Conservation (phyloP, 2,888 invertebrate species). For the Pseudococcus jackbeardsleyi region DNA sequence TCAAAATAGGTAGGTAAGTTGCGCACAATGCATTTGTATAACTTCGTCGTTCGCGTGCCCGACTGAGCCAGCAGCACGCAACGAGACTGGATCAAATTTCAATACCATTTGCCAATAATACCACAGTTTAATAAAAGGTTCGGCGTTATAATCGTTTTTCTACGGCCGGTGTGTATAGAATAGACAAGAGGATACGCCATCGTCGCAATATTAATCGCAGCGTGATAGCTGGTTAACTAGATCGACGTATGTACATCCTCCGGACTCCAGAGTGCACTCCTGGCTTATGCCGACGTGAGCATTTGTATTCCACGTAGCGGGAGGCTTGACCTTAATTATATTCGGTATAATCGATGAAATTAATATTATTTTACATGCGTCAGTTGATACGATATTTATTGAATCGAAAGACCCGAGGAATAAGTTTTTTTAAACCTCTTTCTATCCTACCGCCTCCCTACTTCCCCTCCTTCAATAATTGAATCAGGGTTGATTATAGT, state of each 20-base stretch:
- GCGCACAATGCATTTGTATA: slow-evolving; percentile 7
- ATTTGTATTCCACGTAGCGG: not conserved
- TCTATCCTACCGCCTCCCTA: no score
- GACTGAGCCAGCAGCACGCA: not conserved
- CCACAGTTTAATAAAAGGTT: not conserved
- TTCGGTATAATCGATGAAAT: slow-evolving; percentile 20
- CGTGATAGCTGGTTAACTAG: slow-evolving; percentile 33
- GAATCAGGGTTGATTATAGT: no score
- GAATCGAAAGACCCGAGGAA: not conserved
- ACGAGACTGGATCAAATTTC: slow-evolving; percentile 10
- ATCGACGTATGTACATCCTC: slow-evolving; percentile 8
- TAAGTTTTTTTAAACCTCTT: no score
- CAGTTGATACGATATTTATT: not conserved
- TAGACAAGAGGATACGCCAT: slow-evolving; percentile 10
- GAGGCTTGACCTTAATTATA: slow-evolving; percentile 31
- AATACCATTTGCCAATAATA: slow-evolving; percentile 30
- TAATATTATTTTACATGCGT: slow-evolving; percentile 20
- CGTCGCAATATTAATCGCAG: slow-evolving; percentile 29
- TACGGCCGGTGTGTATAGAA: not conserved
- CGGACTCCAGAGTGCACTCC: slow-evolving; percentile 30
- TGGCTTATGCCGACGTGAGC: not conserved
- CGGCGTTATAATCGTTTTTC: not conserved
- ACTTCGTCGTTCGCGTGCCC: not conserved
- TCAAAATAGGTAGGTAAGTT: not conserved
- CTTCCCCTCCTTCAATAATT: not conserved